Percentiles rank a stretch among this genome's conserved stretches.
phyloP scores from a whole-genome alignment of 64 coral and sea anemone species.

The Catalaphyllia jardinei region DNA sequence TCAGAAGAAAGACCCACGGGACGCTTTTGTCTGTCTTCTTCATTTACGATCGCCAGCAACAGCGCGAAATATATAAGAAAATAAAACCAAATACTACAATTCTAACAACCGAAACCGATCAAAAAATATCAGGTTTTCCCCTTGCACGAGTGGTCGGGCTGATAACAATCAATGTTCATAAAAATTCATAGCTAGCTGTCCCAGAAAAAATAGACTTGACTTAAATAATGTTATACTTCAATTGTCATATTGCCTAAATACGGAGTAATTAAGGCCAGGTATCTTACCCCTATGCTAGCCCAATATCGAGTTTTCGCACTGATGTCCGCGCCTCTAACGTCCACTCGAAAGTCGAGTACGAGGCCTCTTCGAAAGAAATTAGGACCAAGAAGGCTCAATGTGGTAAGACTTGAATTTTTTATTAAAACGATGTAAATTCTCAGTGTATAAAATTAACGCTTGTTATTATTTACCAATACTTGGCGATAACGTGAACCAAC shows the following conservation, averaged over 20 bases:
- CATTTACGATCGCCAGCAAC: slow-evolving; percentile 11
- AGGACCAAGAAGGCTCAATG: not conserved
- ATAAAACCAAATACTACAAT: not conserved
- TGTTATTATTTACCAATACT: slow-evolving; percentile 35
- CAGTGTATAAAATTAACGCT: slow-evolving; percentile 20
- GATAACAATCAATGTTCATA: not conserved
- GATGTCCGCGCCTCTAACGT: not conserved
- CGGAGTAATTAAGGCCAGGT: not conserved
- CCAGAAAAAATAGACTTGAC: not conserved
- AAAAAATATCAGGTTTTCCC: not conserved
- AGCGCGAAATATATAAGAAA: not conserved
- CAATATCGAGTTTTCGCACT: not conserved
- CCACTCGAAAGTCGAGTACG: not conserved
- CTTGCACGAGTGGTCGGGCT: not conserved
- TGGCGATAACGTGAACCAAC: not conserved
- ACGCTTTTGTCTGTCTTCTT: slow-evolving; percentile 22
- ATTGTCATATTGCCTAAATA: not conserved
- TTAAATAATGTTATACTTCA: not conserved
- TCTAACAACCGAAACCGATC: slow-evolving; percentile 1
- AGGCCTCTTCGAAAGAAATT: not conserved
- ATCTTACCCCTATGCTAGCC: not conserved
- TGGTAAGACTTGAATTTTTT: not conserved
- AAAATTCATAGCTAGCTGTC: not conserved
- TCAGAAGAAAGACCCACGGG: slow-evolving; percentile 9
- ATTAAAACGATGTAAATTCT: not conserved